Evolutionary conservation across 2,113 vertebrate species (phyloP).

Genomic region (Lichenostomus cassidix): DNA sequence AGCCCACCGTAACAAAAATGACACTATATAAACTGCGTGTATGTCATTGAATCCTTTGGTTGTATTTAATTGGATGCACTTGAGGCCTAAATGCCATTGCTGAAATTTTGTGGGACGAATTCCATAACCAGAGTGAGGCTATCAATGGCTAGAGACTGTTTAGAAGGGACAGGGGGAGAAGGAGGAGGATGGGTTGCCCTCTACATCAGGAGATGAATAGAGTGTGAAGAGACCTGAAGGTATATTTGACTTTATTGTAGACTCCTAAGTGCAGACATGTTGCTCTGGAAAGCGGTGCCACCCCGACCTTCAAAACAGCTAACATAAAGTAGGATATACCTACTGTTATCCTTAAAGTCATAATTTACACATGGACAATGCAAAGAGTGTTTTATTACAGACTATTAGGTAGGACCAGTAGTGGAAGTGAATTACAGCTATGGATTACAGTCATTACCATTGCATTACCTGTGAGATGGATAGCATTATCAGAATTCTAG

Average conservation of each 20-base stretch:
- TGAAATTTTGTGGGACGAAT: not conserved
- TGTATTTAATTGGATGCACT: not conserved
- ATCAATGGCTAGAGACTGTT: not conserved
- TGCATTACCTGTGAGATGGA: not conserved
- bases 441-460: not conserved
- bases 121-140: not conserved
- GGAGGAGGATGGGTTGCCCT: rapidly evolving
- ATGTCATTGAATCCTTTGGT: not conserved
- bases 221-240: not conserved
- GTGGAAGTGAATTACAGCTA: not conserved
- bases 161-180: not conserved
- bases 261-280: rapidly evolving
- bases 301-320: rapidly evolving
- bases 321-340: not conserved
- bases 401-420: not conserved
- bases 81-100: not conserved
- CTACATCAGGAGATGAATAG: no score
- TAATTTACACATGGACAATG: not conserved
- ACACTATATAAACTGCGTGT: not conserved
- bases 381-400: not conserved
- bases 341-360: not conserved
- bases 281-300: not conserved
- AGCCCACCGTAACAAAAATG: not conserved
- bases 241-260: not conserved
- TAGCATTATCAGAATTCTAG: not conserved